phyloP scores from a whole-genome alignment of 23 tunicate species.

The Styela plicata region DNA sequence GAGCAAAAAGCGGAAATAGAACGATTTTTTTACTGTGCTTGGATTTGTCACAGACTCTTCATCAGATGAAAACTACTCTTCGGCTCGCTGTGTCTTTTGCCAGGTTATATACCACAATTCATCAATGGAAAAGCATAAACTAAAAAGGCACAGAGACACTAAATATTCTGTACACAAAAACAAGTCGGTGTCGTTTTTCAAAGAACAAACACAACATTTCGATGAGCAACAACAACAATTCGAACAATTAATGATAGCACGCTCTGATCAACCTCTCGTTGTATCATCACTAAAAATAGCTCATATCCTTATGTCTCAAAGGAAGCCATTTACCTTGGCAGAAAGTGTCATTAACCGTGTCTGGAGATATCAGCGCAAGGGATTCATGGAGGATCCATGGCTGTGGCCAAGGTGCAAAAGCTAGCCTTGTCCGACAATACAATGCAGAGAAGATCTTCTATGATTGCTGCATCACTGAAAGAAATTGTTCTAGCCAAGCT shows the following conservation, averaged over 20 bases:
- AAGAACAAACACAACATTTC: slow-evolving; percentile 31
- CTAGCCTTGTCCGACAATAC: slow-evolving; percentile 54
- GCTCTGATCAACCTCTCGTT: slow-evolving; percentile 34
- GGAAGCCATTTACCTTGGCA: slow-evolving; percentile 42
- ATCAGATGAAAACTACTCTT: too few relatives aligned
- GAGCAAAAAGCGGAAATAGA: too few relatives aligned
- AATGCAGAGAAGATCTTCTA: slow-evolving; percentile 26
- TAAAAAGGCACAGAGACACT: slow-evolving; percentile 33
- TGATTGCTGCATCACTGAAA: slow-evolving; percentile 47
- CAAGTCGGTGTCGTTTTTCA: slow-evolving; percentile 48
- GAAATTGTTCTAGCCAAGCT: slow-evolving; percentile 43
- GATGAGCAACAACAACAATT: slow-evolving; percentile 54
- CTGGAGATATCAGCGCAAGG: slow-evolving; percentile 41
- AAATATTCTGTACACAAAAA: slow-evolving; percentile 42
- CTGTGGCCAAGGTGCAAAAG: slow-evolving; percentile 46
- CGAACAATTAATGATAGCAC: too few relatives aligned
- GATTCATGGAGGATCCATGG: slow-evolving; percentile 47
- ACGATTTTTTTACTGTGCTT: too few relatives aligned
- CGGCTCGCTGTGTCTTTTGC: slow-evolving; percentile 55
- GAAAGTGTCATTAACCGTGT: slow-evolving; percentile 55
- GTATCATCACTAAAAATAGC: slow-evolving; percentile 49
- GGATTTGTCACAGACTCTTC: too few relatives aligned
- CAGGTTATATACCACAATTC: slow-evolving; percentile 42
- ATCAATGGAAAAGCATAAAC: slow-evolving; percentile 37
- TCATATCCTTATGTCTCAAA: slow-evolving; percentile 48